phyloP scores from a whole-genome alignment of 1,140 invertebrate genomes.

The Lutraria rhynchaena region DNA sequence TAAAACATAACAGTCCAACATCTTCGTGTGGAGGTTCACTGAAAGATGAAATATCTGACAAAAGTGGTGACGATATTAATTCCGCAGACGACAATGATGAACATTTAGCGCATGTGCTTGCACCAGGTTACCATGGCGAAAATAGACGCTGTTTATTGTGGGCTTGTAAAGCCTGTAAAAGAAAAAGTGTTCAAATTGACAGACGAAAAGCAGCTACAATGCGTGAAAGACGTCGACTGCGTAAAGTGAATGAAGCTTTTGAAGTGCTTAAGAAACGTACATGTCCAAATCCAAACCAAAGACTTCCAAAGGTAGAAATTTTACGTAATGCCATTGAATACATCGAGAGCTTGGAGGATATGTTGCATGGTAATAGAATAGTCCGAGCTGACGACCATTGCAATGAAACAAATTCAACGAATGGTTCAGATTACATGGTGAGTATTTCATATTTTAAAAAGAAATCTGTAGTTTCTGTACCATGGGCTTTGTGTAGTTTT shows the following conservation, averaged over 20 bases:
- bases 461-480: too few relatives aligned
- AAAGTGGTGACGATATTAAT: slow-evolving; percentile 60
- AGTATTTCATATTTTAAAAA: slow-evolving; percentile 47
- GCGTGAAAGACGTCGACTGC: slow-evolving; percentile 93
- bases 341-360: slow-evolving; percentile 94
- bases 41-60: slow-evolving; percentile 63
- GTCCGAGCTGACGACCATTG: slow-evolving; percentile 65
- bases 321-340: slow-evolving; percentile 98
- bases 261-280: slow-evolving; percentile 96
- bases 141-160: slow-evolving; percentile 92
- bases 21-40: slow-evolving; percentile 61
- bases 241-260: slow-evolving; percentile 99
- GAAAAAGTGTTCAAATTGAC: slow-evolving; percentile 96
- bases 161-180: slow-evolving; percentile 98
- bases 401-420: slow-evolving; percentile 75
- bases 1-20: slow-evolving; percentile 45
- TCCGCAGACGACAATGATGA: slow-evolving; percentile 76
- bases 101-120: slow-evolving; percentile 81
- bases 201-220: slow-evolving; percentile 97
- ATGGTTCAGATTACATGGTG: slow-evolving; percentile 79
- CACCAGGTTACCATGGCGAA: slow-evolving; percentile 80
- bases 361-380: slow-evolving; percentile 81
- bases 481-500: too few relatives aligned
- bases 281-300: slow-evolving; percentile 96
- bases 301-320: slow-evolving; percentile 98